These are phyloP conservation scores for Cyprinella venusta DNA, from an alignment of 2,797 vertebrate species.

Conservation along the genomic window DNA sequence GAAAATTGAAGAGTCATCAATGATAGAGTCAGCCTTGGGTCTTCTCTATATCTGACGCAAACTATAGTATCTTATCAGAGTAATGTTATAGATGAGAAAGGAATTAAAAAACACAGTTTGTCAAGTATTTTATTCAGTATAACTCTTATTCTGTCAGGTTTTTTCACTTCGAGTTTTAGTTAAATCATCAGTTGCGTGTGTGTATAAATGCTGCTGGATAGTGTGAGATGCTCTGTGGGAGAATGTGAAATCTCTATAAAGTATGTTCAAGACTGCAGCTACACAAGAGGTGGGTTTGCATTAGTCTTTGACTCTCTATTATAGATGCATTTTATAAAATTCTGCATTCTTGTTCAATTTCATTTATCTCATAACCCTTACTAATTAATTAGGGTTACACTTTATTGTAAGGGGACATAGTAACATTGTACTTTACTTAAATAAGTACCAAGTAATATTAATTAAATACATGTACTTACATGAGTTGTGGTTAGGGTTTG, in stretches of 20 bases:
- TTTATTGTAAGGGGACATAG: too few species aligned
- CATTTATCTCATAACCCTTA: not conserved
- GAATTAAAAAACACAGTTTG: not conserved
- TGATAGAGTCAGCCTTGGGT: slow-evolving; percentile 44
- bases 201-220: slow-evolving; percentile 8
- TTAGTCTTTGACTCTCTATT: not conserved
- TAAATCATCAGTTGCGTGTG: not conserved
- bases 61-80: slow-evolving; percentile 4
- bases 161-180: not conserved
- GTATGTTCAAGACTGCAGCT: slow-evolving; percentile 36
- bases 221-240: not conserved
- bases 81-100: not conserved
- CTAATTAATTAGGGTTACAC: too few species aligned
- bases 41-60: not conserved
- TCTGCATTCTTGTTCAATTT: not conserved
- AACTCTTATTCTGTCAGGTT: not conserved
- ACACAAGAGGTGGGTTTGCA: slow-evolving; percentile 40
- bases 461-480: too few species aligned
- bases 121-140: not conserved
- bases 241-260: slow-evolving; percentile 5
- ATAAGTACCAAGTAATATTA: too few species aligned
- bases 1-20: slow-evolving; percentile 48
- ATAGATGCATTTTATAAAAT: not conserved
- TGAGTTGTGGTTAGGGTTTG: too few species aligned
- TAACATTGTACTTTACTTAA: too few species aligned